These are phyloP conservation scores for Montipora capricornis DNA, from an alignment of 64 coral and sea anemone species.

Conservation along the genomic window DNA sequence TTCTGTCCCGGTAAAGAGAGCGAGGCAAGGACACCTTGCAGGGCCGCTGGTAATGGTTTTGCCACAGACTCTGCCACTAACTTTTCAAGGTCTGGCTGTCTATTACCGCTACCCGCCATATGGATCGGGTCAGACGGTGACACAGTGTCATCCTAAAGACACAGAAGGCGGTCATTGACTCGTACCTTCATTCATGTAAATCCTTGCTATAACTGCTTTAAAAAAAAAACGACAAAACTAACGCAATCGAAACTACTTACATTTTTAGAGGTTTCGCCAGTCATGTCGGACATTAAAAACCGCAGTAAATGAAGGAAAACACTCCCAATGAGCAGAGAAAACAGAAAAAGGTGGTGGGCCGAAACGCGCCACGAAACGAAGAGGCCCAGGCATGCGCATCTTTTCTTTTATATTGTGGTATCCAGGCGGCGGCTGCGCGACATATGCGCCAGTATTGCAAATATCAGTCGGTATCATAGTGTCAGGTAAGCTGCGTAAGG, in stretches of 20 bases:
- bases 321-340: constrained; percentile 1
- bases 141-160: neutral
- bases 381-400: neutral
- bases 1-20: neutral
- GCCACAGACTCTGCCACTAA: neutral
- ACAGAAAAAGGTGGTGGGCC: neutral
- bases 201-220: too few relatives aligned
- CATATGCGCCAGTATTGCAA: neutral
- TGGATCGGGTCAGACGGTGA: neutral
- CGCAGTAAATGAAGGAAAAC: neutral
- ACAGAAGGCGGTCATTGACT: neutral
- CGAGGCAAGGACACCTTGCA: neutral
- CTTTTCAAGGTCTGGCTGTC: neutral
- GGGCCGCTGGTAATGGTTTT: neutral
- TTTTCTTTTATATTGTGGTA: neutral
- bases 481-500: too few relatives aligned
- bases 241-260: too few relatives aligned
- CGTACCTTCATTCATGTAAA: too few relatives aligned
- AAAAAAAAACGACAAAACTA: too few relatives aligned
- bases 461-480: neutral
- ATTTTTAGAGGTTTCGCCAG: neutral
- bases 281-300: neutral
- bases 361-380: constrained; percentile 2
- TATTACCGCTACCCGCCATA: neutral
- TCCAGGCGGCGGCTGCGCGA: neutral